A percentile compares a stretch with the other conserved stretches of the same genome.
Conservation (phyloP, 2,888 invertebrate species). For the Luffia ferchaultella region DNA sequence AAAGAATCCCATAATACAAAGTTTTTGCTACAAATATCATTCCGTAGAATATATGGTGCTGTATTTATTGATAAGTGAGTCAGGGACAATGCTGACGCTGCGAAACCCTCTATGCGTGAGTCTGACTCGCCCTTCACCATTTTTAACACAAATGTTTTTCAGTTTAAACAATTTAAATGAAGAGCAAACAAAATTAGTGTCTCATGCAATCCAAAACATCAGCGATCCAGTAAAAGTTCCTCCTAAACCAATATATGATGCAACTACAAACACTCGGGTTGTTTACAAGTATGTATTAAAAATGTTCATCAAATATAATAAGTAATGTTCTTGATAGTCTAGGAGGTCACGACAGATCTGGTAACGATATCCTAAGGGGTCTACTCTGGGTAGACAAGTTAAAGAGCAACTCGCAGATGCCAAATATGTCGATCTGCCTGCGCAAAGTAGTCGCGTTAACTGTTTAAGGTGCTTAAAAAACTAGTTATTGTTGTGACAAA, state of each 20-base stretch:
- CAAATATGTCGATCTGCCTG: too few species aligned
- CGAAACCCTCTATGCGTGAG: neutral
- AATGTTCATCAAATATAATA: too few species aligned
- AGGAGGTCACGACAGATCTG: too few species aligned
- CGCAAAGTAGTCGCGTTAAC: too few species aligned
- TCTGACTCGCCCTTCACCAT: neutral
- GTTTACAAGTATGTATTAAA: constrained; percentile 49
- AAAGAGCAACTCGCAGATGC: too few species aligned
- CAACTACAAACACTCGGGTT: constrained; percentile 45
- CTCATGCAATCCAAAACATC: constrained; percentile 47
- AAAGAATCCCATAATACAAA: neutral
- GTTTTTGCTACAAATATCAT: neutral
- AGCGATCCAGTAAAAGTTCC: constrained; percentile 37
- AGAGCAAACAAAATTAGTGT: constrained; percentile 51
- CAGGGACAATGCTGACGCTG: neutral
- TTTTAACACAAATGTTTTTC: constrained; percentile 14
- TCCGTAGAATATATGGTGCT: neutral
- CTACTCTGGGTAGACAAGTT: too few species aligned
- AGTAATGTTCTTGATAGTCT: too few species aligned
- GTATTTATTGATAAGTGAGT: neutral
- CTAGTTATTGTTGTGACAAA: too few species aligned
- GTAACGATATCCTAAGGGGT: too few species aligned
- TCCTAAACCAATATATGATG: constrained; percentile 45
- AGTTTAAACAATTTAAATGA: constrained; percentile 47
- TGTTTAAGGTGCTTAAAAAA: too few species aligned